Base-by-base conservation (phyloP, 1,140 invertebrate genomes). In the Megalopta genalis region DNA sequence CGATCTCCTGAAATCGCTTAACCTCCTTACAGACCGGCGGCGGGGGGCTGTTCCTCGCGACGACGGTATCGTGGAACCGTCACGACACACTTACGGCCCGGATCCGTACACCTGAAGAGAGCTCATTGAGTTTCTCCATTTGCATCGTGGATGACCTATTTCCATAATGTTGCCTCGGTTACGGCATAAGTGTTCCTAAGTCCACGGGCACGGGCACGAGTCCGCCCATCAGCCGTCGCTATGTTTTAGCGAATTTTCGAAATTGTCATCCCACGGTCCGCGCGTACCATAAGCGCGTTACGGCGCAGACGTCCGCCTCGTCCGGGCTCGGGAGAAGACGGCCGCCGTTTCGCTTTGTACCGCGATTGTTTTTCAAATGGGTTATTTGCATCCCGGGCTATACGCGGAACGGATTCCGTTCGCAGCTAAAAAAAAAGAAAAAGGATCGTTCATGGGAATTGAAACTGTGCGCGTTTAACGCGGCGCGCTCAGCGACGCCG, bases 41-140 rank as follows among this genome's bases (percentile, higher is more conserved):
- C 32, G 32, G 32, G 32, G 4, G 32, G 42, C 32, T 59, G 67
- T 80, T 77, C 64, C n/a, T 32, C 42, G 64, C 37, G 21, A 69
- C 27, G 18, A 32, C 42, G 27, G 70, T 37, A 66, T 73, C 74
- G 39, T n/a, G 62, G 69, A 64, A 69, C 42, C 81, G 57, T 71
- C 52, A 77, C 63, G 67, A 59, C 69, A 46, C 64, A 84, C 65
- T 79, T 77, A 77, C 64, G 70, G 66, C 59, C 73, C 64, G 60
- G 27, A 65, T 81, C 64, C 68, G 59, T 69, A 73, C 72, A 84
- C 78, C 77, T 81, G 73, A 85, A 54, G n/a, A 68, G 64, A 65
- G 59, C 71, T 85, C 83, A 85, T 84, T 68, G 79, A 86, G 82
- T 86, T 85, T 82, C 84, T 85, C 68, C 77, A 86, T 88, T 88